phyloP scores from a whole-genome alignment of 1,140 invertebrate species.

The Drosophila biarmipes region DNA sequence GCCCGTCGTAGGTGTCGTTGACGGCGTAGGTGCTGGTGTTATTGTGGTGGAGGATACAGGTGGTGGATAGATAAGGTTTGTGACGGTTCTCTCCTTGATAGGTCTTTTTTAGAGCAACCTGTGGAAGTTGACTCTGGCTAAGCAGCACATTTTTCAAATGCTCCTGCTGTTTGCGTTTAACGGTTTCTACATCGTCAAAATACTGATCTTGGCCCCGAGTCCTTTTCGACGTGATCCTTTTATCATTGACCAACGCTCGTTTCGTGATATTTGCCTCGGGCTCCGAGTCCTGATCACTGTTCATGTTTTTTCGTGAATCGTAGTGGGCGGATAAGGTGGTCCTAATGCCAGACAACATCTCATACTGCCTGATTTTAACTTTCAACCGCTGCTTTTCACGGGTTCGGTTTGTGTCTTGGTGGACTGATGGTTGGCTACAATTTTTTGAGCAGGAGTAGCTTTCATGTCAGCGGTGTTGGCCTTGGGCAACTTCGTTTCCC shows the following conservation, averaged over 20 bases:
- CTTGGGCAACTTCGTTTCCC: slow-evolving; percentile 9
- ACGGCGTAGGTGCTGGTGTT: slow-evolving; percentile 64
- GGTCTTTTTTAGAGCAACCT: slow-evolving; percentile 46
- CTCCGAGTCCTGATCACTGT: not conserved
- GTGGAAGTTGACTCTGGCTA: slow-evolving; percentile 38
- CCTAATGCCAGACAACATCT: slow-evolving; percentile 18
- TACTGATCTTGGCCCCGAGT: slow-evolving; percentile 6
- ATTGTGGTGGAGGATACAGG: slow-evolving; percentile 36
- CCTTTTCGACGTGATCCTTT: not conserved
- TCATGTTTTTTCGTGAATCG: not conserved
- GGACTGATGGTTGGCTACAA: slow-evolving; percentile 17
- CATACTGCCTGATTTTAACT: slow-evolving; percentile 38
- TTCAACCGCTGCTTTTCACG: slow-evolving; percentile 27
- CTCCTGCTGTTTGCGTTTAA: slow-evolving; percentile 51
- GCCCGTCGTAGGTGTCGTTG: slow-evolving; percentile 22
- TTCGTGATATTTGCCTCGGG: not conserved
- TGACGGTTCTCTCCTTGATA: slow-evolving; percentile 15
- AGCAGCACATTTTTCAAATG: slow-evolving; percentile 50
- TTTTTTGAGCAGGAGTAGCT: slow-evolving; percentile 2
- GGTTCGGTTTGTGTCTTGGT: slow-evolving; percentile 16
- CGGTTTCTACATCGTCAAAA: slow-evolving; percentile 15
- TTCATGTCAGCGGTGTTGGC: slow-evolving; percentile 11
- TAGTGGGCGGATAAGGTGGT: not conserved
- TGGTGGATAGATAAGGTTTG: slow-evolving; percentile 66
- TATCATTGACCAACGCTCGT: slow-evolving; percentile 8